Base-by-base conservation (phyloP, 23 tunicate genomes). In the Ascidia mentula region DNA sequence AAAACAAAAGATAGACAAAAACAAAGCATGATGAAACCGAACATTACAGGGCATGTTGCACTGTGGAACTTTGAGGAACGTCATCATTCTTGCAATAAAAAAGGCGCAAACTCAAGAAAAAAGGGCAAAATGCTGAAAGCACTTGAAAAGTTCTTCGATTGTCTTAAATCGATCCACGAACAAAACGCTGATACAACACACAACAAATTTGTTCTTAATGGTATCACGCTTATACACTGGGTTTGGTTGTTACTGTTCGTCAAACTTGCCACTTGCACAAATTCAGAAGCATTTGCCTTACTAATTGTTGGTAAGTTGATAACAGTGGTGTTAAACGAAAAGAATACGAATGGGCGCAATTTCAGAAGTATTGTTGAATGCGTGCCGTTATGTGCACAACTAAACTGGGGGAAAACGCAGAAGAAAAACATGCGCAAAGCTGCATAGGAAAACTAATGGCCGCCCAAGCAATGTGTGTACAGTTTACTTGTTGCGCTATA, bases 1-100 rank as follows among this genome's bases (percentile, higher is more conserved):
- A 15, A 42, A n/a, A n/a, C n/a, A n/a, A n/a, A n/a, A n/a, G n/a
- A n/a, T n/a, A 42, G 15, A 42, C 28, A 53, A 53, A 9, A 6
- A 53, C 22, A 6, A 53, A 28, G 13, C 65, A 53, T 53, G 65
- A 53, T 53, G 65, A 53, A 53, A 53, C 65, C 65, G 24, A 5
- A 53, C 65, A 20, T 26, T 53, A 53, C 65, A 53, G 65, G 24
- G 65, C 65, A 53, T 28, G 15, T 42, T 20, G 65, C 65, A 53
- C 65, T 53, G 65, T 53, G 13, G 65, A 53, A 53, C 65, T 53
- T 53, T 53, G 65, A 53, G 65, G 65, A 53, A 53, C 65, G 65
- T 53, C 13, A 53, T 53, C 24, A 5, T 53, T 53, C n/a, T n/a
- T n/a, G n/a, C n/a, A n/a, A n/a, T n/a, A n/a, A n/a, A n/a, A 53